Evolutionary conservation across 2,797 vertebrate genomes (phyloP).

Genomic region (Phyllotis vaccarum): DNA sequence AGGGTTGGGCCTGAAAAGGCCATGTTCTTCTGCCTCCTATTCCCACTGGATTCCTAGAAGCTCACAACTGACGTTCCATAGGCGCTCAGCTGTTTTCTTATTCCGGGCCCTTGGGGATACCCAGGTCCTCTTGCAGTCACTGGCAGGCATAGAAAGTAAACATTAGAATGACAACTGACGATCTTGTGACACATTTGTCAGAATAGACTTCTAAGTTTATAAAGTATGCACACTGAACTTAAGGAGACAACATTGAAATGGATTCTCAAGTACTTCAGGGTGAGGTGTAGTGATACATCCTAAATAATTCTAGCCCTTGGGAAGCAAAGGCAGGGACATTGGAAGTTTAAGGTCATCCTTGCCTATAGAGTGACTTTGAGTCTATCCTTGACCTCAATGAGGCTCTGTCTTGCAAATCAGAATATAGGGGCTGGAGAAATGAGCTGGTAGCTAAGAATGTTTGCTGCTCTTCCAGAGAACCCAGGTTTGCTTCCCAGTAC

Average conservation of each 20-base stretch:
- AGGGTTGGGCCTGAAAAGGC: background rate
- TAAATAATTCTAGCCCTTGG: background rate
- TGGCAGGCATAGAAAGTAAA: slow-evolving; percentile 79
- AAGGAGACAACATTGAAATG: slow-evolving; percentile 5
- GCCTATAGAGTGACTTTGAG: background rate
- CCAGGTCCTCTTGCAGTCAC: slow-evolving; percentile 92
- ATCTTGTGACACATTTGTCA: background rate
- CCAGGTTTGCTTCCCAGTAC: background rate
- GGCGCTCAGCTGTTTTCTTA: slow-evolving; percentile 90
- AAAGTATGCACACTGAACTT: background rate
- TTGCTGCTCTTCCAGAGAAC: background rate
- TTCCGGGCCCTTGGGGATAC: slow-evolving; percentile 92
- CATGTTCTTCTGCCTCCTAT: slow-evolving; percentile 69
- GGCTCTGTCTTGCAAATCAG: background rate
- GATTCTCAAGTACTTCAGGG: slow-evolving; percentile 22
- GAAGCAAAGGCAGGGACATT: background rate
- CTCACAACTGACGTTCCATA: slow-evolving; percentile 94
- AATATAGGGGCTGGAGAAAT: background rate
- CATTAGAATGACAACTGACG: background rate
- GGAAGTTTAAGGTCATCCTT: background rate
- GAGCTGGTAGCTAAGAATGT: background rate
- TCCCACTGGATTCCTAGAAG: slow-evolving; percentile 93
- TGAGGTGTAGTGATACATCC: background rate
- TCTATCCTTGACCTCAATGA: background rate
- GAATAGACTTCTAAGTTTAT: slow-evolving; percentile 9